These are phyloP conservation scores for Drosophila melanica DNA, from an alignment of 1,140 invertebrate species.

Conservation along the genomic window DNA sequence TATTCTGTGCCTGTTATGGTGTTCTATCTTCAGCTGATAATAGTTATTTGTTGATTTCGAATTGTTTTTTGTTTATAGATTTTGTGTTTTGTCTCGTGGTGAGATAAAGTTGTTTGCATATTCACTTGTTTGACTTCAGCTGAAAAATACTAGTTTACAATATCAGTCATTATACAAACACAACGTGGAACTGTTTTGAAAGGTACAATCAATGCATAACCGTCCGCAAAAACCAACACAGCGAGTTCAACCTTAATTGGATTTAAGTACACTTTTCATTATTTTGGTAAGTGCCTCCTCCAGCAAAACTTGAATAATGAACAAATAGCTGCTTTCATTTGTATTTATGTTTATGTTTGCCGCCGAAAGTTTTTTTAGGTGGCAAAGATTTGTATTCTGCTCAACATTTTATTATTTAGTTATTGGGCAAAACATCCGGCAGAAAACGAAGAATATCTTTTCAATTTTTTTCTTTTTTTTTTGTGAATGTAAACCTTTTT, in stretches of 20 bases:
- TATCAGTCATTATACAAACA: constrained; percentile 17
- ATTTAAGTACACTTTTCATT: constrained; percentile 16
- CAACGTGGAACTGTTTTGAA: constrained; percentile 5
- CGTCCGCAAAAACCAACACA: constrained; percentile 13
- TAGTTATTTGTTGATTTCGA: constrained; percentile 15
- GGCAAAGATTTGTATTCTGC: not conserved
- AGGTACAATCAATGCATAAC: constrained; percentile 18
- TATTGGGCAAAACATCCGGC: not conserved
- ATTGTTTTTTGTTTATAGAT: constrained; percentile 22
- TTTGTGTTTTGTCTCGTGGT: constrained; percentile 18
- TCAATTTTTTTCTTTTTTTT: not conserved
- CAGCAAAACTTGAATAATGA: not conserved
- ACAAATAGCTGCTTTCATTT: not conserved
- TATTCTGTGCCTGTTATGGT: not conserved
- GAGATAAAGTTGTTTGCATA: constrained; percentile 26
- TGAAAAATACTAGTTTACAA: constrained; percentile 7
- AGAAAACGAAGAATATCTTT: constrained; percentile 1
- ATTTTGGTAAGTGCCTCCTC: constrained; percentile 21
- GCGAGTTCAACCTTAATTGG: constrained; percentile 18
- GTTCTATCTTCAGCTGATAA: constrained; percentile 25
- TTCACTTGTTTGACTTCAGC: constrained; percentile 24
- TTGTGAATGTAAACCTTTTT: not conserved
- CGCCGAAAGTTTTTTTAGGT: too few species aligned
- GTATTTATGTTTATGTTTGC: too few species aligned
- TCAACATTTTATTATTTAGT: not conserved